Percentiles rank a stretch among this genome's conserved stretches.
phyloP scores from a whole-genome alignment of 2,888 invertebrate genomes.

The Esperia sulphurella region DNA sequence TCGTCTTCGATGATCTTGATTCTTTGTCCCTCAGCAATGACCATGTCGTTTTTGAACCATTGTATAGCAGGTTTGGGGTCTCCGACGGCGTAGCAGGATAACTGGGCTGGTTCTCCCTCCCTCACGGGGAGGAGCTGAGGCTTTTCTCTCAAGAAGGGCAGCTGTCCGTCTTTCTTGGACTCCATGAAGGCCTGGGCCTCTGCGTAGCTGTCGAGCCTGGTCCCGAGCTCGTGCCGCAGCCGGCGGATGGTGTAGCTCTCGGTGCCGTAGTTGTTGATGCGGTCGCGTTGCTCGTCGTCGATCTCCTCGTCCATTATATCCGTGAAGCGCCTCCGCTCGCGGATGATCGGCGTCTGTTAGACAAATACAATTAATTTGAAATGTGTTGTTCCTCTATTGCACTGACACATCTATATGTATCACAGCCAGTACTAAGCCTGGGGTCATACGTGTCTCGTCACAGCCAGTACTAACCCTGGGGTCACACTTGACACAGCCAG shows the following conservation, averaged over 20 bases:
- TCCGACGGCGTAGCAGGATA: constrained; percentile 91
- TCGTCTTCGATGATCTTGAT: constrained; percentile 87
- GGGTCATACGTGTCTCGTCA: no score
- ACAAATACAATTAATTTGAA: no score
- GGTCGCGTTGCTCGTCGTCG: constrained; percentile 90
- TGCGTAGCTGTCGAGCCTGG: constrained; percentile 88
- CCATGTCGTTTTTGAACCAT: constrained; percentile 95
- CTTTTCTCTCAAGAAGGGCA: constrained; percentile 86
- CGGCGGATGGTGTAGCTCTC: constrained; percentile 87
- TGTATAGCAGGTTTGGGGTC: constrained; percentile 92
- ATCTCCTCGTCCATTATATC: constrained; percentile 98
- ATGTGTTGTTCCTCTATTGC: no score
- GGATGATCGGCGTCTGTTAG: constrained; percentile 88
- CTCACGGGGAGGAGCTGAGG: constrained; percentile 83
- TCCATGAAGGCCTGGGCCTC: constrained; percentile 93
- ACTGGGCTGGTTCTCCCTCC: constrained; percentile 86
- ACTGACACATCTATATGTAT: no score
- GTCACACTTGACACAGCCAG: no score
- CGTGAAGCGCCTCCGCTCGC: constrained; percentile 93
- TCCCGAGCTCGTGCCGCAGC: constrained; percentile 86
- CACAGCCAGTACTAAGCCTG: no score
- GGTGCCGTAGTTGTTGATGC: constrained; percentile 88
- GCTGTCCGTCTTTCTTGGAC: constrained; percentile 85
- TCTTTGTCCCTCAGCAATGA: constrained; percentile 85
- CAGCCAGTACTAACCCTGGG: no score